Evolutionary conservation across 2,797 vertebrate genomes (phyloP).

Genomic region (Cryptoprocta ferox): DNA sequence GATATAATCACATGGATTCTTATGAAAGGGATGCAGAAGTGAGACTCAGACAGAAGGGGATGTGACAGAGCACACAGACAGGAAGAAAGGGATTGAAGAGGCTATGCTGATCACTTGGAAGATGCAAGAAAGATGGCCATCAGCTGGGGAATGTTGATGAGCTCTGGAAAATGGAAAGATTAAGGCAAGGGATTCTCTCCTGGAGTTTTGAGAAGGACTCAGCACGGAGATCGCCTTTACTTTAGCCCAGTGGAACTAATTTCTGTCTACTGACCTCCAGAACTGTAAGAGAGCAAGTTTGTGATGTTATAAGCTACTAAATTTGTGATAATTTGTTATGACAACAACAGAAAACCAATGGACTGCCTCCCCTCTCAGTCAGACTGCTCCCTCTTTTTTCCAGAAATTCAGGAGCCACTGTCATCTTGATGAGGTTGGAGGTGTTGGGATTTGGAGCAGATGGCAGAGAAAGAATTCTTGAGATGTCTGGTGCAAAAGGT

Average conservation of each 20-base stretch:
- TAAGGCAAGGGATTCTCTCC: background rate
- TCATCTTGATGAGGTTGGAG: too few relatives aligned
- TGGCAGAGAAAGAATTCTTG: too few relatives aligned
- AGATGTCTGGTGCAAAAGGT: too few relatives aligned
- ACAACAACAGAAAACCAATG: background rate
- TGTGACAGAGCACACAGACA: background rate
- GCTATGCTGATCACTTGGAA: background rate
- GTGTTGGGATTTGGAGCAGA: too few relatives aligned
- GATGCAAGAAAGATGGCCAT: background rate
- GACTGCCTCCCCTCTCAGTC: rapidly evolving
- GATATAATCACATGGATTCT: background rate
- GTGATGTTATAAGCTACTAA: background rate
- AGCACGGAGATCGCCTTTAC: background rate
- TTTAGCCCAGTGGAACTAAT: background rate
- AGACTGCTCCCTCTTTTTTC: background rate
- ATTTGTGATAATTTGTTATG: background rate
- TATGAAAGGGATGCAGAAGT: background rate
- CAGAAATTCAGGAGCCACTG: background rate
- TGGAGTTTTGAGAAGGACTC: background rate
- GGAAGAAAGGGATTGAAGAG: background rate
- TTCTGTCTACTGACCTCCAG: background rate
- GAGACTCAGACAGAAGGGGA: background rate
- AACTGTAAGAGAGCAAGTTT: background rate
- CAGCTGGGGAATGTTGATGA: background rate
- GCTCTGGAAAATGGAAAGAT: background rate